These are phyloP conservation scores for Blastobasis adustella DNA, from an alignment of 2,888 invertebrate genomes.

Conservation along the genomic window DNA sequence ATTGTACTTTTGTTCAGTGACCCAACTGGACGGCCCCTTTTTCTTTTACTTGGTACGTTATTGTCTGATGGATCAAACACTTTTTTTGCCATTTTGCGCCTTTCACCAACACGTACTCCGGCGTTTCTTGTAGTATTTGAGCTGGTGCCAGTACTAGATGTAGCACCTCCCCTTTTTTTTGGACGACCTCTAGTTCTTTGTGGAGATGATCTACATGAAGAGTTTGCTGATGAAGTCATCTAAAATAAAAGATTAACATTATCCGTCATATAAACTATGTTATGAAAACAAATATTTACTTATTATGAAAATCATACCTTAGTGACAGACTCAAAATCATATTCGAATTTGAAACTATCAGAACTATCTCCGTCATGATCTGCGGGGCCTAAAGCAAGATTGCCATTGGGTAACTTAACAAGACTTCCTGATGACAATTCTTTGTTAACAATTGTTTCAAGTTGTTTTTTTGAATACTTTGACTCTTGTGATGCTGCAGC, in stretches of 20 bases:
- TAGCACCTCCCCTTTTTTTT: slow-evolving; percentile 49
- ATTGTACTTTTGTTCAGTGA: slow-evolving; percentile 76
- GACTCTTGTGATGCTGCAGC: slow-evolving; percentile 79
- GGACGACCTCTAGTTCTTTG: slow-evolving; percentile 63
- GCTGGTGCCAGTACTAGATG: slow-evolving; percentile 36
- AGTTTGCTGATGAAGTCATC: slow-evolving; percentile 71
- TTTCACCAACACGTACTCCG: slow-evolving; percentile 72
- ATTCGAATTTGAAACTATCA: slow-evolving; percentile 65
- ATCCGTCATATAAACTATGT: neutral
- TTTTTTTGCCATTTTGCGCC: slow-evolving; percentile 85
- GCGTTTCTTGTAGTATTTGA: slow-evolving; percentile 42
- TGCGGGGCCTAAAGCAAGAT: slow-evolving; percentile 79
- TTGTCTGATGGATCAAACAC: slow-evolving; percentile 92
- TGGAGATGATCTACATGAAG: slow-evolving; percentile 66
- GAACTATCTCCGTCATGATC: slow-evolving; percentile 74
- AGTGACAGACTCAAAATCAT: slow-evolving; percentile 52
- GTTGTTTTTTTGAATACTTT: slow-evolving; percentile 76
- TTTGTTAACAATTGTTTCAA: slow-evolving; percentile 79
- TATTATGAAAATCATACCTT: slow-evolving; percentile 38
- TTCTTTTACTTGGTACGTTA: slow-evolving; percentile 81
- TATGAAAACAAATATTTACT: neutral
- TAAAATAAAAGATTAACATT: slow-evolving; percentile 23
- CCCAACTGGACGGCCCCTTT: slow-evolving; percentile 79
- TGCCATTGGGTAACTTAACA: slow-evolving; percentile 79
- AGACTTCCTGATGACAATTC: slow-evolving; percentile 82